phyloP scores from a whole-genome alignment of 1,140 invertebrate species.

The Kradibia gibbosae region DNA sequence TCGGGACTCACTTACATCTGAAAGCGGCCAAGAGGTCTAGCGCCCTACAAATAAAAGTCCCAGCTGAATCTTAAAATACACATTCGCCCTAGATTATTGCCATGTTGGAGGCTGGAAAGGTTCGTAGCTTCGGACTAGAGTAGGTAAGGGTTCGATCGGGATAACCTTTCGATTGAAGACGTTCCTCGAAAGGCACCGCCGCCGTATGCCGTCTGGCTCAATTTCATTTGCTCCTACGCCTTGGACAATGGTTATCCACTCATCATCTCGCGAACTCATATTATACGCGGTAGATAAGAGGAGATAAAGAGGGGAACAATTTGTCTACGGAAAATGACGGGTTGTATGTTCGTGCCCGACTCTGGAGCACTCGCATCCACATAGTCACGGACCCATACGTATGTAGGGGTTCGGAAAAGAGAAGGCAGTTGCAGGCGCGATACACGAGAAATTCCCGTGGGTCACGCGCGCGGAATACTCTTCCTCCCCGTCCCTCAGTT shows the following conservation, averaged over 20 bases:
- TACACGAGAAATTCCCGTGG: neutral
- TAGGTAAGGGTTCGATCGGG: neutral
- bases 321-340: conserved; percentile 72
- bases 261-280: no score
- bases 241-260: neutral
- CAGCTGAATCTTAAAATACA: no score
- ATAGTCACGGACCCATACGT: neutral
- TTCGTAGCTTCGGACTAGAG: neutral
- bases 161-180: conserved; percentile 67
- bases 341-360: conserved; percentile 58
- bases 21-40: neutral
- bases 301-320: conserved; percentile 61
- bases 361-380: conserved; percentile 42
- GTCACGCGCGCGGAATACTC: conserved; percentile 27
- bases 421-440: no score
- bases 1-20: neutral
- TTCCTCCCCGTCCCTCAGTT: neutral
- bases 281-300: neutral
- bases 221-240: conserved; percentile 66
- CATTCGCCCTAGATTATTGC: no score
- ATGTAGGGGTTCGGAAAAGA: neutral
- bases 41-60: neutral
- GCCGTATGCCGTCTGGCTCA: conserved; percentile 62
- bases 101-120: neutral
- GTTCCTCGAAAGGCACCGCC: conserved; percentile 68